These are phyloP conservation scores for Acrocephalus scirpaceus DNA, from an alignment of 2,797 vertebrate species.

Conservation along the genomic window DNA sequence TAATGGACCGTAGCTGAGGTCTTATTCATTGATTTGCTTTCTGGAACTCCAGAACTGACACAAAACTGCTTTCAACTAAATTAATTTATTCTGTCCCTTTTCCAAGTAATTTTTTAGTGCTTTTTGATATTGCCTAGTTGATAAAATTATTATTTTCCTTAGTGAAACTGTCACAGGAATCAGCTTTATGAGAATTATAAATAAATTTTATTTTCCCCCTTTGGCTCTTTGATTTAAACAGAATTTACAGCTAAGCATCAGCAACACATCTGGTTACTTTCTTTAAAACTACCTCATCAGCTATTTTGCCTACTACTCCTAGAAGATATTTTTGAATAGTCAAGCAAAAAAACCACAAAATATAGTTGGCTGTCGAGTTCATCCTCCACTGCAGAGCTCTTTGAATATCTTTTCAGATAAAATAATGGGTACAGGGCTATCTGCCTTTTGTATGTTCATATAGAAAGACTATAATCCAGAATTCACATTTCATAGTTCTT, in stretches of 20 bases:
- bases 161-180: background rate
- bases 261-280: background rate
- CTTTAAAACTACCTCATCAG: background rate
- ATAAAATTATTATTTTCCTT: background rate
- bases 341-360: background rate
- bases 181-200: background rate
- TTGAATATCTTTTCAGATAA: background rate
- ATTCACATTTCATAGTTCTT: background rate
- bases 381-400: background rate
- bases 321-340: background rate
- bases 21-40: conserved; percentile 1
- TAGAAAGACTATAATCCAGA: background rate
- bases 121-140: background rate
- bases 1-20: background rate
- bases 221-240: background rate
- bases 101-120: background rate
- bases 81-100: background rate
- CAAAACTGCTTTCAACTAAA: background rate
- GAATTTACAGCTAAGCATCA: background rate
- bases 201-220: background rate
- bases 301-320: background rate
- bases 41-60: background rate
- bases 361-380: background rate
- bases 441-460: background rate
- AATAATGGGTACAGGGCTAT: background rate